Percentiles rank a stretch among this genome's conserved stretches.
Conservation (phyloP, 2,797 vertebrate genomes). For the Xenentodon cancila region DNA sequence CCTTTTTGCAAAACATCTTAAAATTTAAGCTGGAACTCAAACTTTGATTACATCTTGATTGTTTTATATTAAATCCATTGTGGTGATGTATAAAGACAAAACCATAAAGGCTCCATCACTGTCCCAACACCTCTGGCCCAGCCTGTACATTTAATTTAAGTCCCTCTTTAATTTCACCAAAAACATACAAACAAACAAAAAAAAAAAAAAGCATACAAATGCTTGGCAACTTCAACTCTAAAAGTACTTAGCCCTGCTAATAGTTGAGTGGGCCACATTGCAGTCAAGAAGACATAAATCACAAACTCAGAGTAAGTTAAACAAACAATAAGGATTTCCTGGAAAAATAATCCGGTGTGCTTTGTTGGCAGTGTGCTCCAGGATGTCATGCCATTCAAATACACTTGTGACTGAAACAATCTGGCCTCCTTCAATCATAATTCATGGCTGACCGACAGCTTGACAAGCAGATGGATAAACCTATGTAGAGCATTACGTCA, state of each 20-base stretch:
- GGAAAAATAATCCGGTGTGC: constrained; percentile 23
- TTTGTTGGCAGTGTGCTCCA: constrained; percentile 31
- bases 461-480: too few species aligned
- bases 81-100: too few species aligned
- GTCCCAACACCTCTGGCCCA: too few species aligned
- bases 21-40: too few species aligned
- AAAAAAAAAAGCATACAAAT: not conserved
- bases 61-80: too few species aligned
- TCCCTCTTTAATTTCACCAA: too few species aligned
- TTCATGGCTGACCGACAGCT: constrained; percentile 20
- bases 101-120: too few species aligned
- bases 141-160: too few species aligned
- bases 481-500: too few species aligned
- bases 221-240: too few species aligned
- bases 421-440: constrained; percentile 23
- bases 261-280: constrained; percentile 2
- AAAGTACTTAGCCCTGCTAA: not conserved
- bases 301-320: constrained; percentile 8
- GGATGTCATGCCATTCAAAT: constrained; percentile 27
- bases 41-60: too few species aligned
- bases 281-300: constrained; percentile 17
- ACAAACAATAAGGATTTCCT: constrained; percentile 16
- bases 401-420: constrained; percentile 23
- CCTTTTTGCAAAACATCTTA: too few species aligned
- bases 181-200: not conserved